Conservation (phyloP, 1,140 invertebrate genomes). For the Drosophila saltans region DNA sequence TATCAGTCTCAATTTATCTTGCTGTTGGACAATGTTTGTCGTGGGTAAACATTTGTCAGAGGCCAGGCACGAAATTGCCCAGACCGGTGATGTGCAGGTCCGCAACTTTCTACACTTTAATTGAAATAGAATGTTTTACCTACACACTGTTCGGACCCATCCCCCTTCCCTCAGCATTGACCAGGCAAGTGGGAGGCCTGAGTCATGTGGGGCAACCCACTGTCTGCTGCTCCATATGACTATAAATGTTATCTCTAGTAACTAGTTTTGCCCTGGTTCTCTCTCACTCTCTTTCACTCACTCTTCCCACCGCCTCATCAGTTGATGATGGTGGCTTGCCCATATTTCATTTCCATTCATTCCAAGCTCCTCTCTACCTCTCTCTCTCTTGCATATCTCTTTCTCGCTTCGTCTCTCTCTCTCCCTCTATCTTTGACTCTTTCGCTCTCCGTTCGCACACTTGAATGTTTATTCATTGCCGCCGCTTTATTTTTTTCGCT, state of each 20-base stretch:
- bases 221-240: constrained; percentile 69
- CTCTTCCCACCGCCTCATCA: constrained; percentile 12
- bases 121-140: constrained; percentile 72
- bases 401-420: background rate
- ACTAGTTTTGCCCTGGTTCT: constrained; percentile 61
- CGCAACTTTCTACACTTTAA: constrained; percentile 55
- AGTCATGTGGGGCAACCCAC: constrained; percentile 34
- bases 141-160: background rate
- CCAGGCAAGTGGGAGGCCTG: background rate
- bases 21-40: constrained; percentile 47
- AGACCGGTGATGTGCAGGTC: constrained; percentile 29
- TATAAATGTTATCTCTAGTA: constrained; percentile 73
- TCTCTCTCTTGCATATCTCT: constrained; percentile 9
- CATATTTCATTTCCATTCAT: constrained; percentile 69
- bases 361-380: constrained; percentile 24
- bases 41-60: constrained; percentile 50
- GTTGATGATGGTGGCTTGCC: constrained; percentile 18
- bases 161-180: background rate
- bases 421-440: background rate
- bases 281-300: constrained; percentile 9
- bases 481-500: constrained; percentile 63
- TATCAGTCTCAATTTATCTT: constrained; percentile 60
- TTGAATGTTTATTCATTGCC: constrained; percentile 68
- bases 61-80: constrained; percentile 36
- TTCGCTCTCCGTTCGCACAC: constrained; percentile 8